Conservation (phyloP, 2,113 vertebrate genomes). For the Tautogolabrus adspersus region DNA sequence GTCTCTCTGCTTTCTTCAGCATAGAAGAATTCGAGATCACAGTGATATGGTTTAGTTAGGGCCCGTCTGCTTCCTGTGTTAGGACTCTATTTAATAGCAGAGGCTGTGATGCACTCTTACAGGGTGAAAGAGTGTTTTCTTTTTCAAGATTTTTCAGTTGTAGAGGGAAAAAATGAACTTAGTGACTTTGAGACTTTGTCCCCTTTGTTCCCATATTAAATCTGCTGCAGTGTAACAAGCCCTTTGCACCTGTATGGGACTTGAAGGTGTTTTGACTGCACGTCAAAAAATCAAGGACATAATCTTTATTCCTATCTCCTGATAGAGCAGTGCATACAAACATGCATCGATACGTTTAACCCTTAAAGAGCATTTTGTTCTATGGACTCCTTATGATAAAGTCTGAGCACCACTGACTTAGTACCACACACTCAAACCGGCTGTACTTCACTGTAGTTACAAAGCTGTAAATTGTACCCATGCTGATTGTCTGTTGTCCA, state of each 20-base stretch:
- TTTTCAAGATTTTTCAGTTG: neutral
- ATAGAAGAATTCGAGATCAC: conserved; percentile 6
- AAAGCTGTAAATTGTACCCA: neutral
- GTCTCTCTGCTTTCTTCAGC: neutral
- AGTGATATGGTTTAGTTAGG: conserved; percentile 14
- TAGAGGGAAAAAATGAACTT: neutral
- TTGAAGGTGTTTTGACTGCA: neutral
- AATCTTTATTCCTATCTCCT: neutral
- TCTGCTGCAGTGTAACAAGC: neutral
- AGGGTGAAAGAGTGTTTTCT: neutral
- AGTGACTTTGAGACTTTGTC: conserved; percentile 3
- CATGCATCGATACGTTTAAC: neutral
- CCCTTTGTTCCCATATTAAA: neutral
- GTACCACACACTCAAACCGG: neutral
- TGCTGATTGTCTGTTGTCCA: neutral
- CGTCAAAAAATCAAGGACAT: neutral
- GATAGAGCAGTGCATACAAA: neutral
- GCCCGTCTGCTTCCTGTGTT: conserved; percentile 7
- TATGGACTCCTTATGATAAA: neutral
- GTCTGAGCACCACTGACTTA: neutral
- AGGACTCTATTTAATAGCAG: neutral
- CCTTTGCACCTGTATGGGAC: neutral
- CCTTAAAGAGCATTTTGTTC: neutral
- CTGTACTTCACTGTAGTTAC: neutral
- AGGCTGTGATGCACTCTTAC: neutral